Conservation (phyloP, 2,888 invertebrate species). For the Epinotia ramella region DNA sequence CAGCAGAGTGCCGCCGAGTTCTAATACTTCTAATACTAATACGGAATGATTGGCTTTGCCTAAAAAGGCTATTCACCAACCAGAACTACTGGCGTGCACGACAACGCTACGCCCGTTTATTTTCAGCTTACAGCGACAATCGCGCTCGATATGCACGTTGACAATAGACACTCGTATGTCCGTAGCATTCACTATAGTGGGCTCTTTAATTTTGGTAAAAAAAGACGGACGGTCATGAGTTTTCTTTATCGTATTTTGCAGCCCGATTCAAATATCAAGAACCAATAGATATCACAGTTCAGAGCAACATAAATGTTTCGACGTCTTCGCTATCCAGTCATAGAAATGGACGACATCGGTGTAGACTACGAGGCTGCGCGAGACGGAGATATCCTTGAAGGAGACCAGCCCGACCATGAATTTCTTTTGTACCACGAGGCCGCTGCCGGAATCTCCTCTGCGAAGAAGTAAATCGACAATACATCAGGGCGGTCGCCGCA, state of each 20-base stretch:
- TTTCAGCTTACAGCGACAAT: too few species aligned
- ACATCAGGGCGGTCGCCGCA: too few species aligned
- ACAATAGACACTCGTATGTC: too few species aligned
- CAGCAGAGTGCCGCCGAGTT: background rate
- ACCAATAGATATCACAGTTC: too few species aligned
- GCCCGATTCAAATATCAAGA: background rate
- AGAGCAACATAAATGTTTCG: background rate
- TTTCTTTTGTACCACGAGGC: slow-evolving; percentile 53
- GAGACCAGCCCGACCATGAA: slow-evolving; percentile 64
- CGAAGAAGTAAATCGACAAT: slow-evolving; percentile 27
- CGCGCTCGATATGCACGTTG: too few species aligned
- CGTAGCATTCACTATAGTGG: too few species aligned
- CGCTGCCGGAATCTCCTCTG: slow-evolving; percentile 63
- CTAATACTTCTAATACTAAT: background rate
- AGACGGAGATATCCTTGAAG: slow-evolving; percentile 51
- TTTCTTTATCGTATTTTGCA: background rate
- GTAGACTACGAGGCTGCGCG: slow-evolving; percentile 52
- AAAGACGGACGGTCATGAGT: background rate
- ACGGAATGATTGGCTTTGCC: too few species aligned
- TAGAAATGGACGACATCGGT: slow-evolving; percentile 55
- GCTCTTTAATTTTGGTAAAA: too few species aligned
- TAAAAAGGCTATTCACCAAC: too few species aligned
- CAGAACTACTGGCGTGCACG: too few species aligned
- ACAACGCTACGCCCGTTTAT: too few species aligned
- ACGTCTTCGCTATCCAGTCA: slow-evolving; percentile 50